Evolutionary conservation across 2,888 invertebrate genomes (phyloP).

Genomic region (Machimus atricapillus): DNA sequence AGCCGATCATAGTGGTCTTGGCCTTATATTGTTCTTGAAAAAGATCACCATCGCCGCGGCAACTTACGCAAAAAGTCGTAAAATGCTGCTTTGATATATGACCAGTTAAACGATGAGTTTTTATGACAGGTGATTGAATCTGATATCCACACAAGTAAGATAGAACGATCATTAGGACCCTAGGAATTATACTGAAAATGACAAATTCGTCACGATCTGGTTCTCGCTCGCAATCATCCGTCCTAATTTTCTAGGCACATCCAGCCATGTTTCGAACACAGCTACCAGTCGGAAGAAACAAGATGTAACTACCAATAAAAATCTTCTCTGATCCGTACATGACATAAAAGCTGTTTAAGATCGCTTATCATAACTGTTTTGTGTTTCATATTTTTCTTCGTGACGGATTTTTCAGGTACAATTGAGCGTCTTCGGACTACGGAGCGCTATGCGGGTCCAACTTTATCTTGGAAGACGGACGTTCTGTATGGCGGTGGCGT

Average conservation of each 20-base stretch:
- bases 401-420: slow-evolving; percentile 14
- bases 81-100: slow-evolving; percentile 31
- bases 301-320: slow-evolving; percentile 1
- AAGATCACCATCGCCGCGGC: background rate
- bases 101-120: slow-evolving; percentile 10
- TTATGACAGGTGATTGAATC: slow-evolving; percentile 25
- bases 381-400: slow-evolving; percentile 11
- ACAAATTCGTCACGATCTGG: slow-evolving; percentile 36
- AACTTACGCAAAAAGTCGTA: slow-evolving; percentile 29
- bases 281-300: slow-evolving; percentile 7
- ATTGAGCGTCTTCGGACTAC: background rate
- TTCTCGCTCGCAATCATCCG: background rate
- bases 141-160: background rate
- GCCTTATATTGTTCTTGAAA: slow-evolving; percentile 11
- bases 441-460: slow-evolving; percentile 5
- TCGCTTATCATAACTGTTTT: slow-evolving; percentile 37
- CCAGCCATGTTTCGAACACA: background rate
- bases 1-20: background rate
- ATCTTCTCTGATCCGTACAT: slow-evolving; percentile 29
- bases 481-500: background rate
- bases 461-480: background rate
- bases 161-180: slow-evolving; percentile 13
- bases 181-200: background rate
- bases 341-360: slow-evolving; percentile 40
- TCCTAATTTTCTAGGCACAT: slow-evolving; percentile 15